These are phyloP conservation scores for Tiphia femorata DNA, from an alignment of 2,888 invertebrate genomes.

Conservation along the genomic window DNA sequence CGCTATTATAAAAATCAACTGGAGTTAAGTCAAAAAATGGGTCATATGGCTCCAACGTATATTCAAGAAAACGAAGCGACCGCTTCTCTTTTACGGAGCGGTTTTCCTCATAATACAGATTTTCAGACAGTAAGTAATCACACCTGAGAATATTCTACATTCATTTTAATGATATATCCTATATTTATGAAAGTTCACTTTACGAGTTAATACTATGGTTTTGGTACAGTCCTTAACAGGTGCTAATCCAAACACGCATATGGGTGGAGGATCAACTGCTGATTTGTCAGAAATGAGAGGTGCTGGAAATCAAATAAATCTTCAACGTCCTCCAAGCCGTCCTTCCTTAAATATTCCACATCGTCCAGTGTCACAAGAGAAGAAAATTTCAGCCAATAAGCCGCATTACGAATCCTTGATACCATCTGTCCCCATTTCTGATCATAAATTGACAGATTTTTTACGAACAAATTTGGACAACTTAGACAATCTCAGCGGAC, in stretches of 20 bases:
- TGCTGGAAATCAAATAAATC: conserved; percentile 60
- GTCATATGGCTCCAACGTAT: conserved; percentile 62
- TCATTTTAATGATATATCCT: not conserved
- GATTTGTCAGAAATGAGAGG: conserved; percentile 59
- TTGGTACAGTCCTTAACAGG: conserved; percentile 49
- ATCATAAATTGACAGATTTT: conserved; percentile 81
- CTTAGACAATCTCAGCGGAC: conserved; percentile 74
- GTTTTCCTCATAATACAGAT: conserved; percentile 61
- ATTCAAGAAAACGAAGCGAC: conserved; percentile 64
- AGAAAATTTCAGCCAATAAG: conserved; percentile 64
- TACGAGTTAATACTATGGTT: not conserved
- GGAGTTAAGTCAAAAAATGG: conserved; percentile 71
- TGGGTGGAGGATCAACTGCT: conserved; percentile 54
- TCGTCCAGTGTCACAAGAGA: conserved; percentile 63
- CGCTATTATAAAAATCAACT: conserved; percentile 89
- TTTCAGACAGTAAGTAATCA: conserved; percentile 54
- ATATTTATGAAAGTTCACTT: not conserved
- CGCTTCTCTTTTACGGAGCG: conserved; percentile 57
- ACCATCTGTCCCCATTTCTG: conserved; percentile 63
- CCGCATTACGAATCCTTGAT: conserved; percentile 66
- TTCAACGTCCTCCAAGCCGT: conserved; percentile 66
- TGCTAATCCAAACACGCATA: conserved; percentile 56
- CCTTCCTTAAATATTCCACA: conserved; percentile 66
- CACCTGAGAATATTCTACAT: not conserved
- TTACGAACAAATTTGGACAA: conserved; percentile 79